phyloP scores from a whole-genome alignment of 2,797 vertebrate genomes.

The Megaceryle alcyon region DNA sequence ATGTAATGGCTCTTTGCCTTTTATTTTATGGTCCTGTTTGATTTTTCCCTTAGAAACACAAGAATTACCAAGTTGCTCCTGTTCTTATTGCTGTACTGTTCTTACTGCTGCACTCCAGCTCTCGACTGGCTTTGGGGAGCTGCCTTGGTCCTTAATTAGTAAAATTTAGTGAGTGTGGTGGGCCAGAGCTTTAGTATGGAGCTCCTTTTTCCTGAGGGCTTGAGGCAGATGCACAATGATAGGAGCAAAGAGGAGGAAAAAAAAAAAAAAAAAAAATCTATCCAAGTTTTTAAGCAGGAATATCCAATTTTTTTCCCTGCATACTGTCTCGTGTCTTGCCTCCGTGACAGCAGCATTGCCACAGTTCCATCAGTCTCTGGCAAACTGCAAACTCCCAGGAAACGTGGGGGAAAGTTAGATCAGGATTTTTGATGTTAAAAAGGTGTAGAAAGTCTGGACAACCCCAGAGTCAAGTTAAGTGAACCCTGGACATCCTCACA shows the following conservation, averaged over 20 bases:
- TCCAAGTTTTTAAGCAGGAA: neutral
- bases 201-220: neutral
- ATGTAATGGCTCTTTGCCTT: neutral
- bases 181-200: neutral
- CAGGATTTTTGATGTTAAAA: neutral
- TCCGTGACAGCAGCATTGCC: fast-evolving
- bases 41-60: neutral
- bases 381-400: neutral
- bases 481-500: neutral
- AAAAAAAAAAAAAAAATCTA: neutral
- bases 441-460: neutral
- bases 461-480: neutral
- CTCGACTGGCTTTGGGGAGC: neutral
- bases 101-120: neutral
- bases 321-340: neutral
- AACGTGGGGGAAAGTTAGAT: neutral
- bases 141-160: neutral
- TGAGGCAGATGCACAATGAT: neutral
- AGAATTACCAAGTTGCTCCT: neutral
- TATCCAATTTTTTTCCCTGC: neutral
- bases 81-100: neutral
- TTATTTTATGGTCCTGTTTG: neutral
- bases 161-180: neutral
- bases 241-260: neutral
- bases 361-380: neutral